These are phyloP conservation scores for Ailurus styani DNA, from an alignment of 2,113 vertebrate species.

Conservation along the genomic window DNA sequence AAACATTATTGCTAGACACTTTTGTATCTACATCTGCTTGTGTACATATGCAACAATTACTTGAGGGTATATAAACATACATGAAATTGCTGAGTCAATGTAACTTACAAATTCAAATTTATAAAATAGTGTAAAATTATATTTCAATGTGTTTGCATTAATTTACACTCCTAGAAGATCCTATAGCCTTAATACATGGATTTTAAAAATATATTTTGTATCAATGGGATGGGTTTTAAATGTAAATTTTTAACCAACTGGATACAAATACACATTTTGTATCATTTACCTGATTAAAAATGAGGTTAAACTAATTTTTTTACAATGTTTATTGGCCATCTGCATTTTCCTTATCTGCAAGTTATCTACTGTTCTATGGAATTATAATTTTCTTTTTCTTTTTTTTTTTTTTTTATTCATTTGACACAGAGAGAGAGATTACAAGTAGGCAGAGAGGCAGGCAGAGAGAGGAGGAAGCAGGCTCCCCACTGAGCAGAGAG, in stretches of 20 bases:
- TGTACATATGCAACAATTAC: neutral
- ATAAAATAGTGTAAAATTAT: neutral
- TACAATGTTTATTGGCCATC: neutral
- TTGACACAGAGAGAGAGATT: too few species aligned
- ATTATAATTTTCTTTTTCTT: neutral
- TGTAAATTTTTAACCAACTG: neutral
- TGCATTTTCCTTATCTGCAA: neutral
- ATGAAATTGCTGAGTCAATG: neutral
- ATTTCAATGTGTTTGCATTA: neutral
- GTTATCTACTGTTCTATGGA: neutral
- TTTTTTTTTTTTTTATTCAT: too few species aligned
- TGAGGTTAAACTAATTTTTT: neutral
- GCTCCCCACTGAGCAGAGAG: too few species aligned
- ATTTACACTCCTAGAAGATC: neutral
- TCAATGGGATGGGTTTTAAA: neutral
- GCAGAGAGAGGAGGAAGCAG: too few species aligned
- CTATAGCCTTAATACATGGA: neutral
- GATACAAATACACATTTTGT: neutral
- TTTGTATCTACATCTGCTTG: neutral
- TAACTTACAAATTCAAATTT: neutral
- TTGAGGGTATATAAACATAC: neutral
- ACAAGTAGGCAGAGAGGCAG: too few species aligned
- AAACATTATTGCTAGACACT: neutral
- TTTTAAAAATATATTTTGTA: neutral
- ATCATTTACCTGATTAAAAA: neutral